Conservation (phyloP, 2,113 vertebrate genomes). For the Chlorodrepanis virens region DNA sequence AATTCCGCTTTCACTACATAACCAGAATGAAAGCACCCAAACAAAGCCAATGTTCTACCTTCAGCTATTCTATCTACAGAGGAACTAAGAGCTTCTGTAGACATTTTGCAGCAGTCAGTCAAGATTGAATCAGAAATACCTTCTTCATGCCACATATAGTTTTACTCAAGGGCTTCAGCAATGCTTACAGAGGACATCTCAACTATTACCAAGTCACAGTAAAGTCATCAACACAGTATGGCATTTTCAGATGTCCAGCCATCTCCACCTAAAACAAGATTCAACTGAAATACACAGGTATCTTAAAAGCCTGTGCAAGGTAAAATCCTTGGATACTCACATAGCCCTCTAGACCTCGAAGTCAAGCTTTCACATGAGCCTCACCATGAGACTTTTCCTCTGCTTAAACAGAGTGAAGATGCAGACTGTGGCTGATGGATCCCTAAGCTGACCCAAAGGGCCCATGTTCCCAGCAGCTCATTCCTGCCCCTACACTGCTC, state of each 20-base stretch:
- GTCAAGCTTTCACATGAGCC: neutral
- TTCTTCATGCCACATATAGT: neutral
- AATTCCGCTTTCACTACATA: neutral
- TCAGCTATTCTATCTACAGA: neutral
- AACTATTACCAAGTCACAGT: neutral
- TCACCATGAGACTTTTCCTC: neutral
- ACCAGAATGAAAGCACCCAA: neutral
- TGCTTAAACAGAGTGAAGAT: neutral
- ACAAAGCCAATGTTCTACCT: neutral
- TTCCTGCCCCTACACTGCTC: constrained; percentile 7
- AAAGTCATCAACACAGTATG: neutral
- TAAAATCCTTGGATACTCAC: neutral
- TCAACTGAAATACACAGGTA: neutral
- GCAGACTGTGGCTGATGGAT: neutral
- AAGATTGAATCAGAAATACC: neutral
- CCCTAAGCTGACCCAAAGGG: neutral
- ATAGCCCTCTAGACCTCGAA: neutral
- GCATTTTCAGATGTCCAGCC: neutral
- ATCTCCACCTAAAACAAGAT: neutral
- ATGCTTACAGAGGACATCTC: neutral
- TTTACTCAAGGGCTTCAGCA: neutral
- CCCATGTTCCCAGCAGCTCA: neutral
- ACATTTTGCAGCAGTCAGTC: neutral
- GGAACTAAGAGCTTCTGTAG: neutral
- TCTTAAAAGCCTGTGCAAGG: neutral